Base-by-base conservation (phyloP, 2,113 vertebrate genomes). In the Gavia stellata region DNA sequence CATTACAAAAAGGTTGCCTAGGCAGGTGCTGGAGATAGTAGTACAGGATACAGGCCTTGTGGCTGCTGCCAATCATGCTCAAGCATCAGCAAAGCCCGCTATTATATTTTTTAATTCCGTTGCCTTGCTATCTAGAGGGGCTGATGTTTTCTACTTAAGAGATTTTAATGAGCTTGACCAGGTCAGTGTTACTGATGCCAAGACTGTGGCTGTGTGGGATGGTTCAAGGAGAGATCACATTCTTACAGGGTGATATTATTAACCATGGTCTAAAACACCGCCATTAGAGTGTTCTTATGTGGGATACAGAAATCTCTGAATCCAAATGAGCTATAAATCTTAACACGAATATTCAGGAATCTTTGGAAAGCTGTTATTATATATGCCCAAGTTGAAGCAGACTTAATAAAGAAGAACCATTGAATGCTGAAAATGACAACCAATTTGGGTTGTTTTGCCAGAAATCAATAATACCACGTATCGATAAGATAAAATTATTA, bases 1-100 rank as follows among this genome's bases (percentile, higher is more conserved):
- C 90, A 96, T 92, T 55, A 96, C 88, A 95, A 96, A 96, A 96
- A 89, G 98, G 90, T 80, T 84, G 88, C 83, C 79, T 58, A 91
- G 94, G 96, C 94, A 97, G 94, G 85, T 97, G 96, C 86, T 94
- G 67, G 81, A 91, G 90, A 92, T 90, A 50, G 73, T 29, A 91
- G 94, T 53, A 55, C 67, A 88, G 95, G 96, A 94, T 23, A 72
- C n/a, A 77, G 87, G 95, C 75, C 96, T 91, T 85, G 81, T 93
- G 79, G 52, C 47, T 92, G 96, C 67, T 96, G 96, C 78, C 95
- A 97, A 50, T 95, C 96, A 86, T 7, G 52, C 80, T 97, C 94
- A 81, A 91, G 90, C 66, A 92, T 78, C 94, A 92, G 80, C 70
- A 96, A 82, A 97, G 55, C 80, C 72, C 26, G 9, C 95, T 75